phyloP scores from a whole-genome alignment of 2,113 vertebrate species.

The Semnornis frantzii region DNA sequence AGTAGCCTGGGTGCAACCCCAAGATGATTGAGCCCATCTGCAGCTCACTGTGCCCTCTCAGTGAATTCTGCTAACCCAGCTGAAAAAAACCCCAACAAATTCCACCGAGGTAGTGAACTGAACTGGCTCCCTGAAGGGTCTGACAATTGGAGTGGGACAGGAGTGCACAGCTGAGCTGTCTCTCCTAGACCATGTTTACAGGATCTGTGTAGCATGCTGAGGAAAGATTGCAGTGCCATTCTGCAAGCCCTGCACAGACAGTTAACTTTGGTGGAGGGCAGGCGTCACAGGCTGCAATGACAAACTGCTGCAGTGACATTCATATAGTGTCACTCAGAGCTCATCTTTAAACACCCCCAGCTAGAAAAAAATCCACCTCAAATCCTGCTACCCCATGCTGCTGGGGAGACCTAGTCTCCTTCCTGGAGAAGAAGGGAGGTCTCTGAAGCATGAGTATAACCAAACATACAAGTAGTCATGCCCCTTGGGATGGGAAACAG shows the following conservation, averaged over 20 bases:
- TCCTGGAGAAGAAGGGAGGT: background rate
- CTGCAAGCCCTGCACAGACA: background rate
- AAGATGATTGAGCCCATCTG: background rate
- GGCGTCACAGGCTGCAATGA: background rate
- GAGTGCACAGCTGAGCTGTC: background rate
- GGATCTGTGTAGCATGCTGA: background rate
- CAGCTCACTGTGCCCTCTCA: background rate
- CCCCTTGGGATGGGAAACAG: background rate
- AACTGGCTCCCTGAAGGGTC: background rate
- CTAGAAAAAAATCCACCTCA: background rate
- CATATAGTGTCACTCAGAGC: background rate
- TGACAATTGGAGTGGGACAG: background rate
- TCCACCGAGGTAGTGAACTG: background rate
- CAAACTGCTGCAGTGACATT: slow-evolving; percentile 50
- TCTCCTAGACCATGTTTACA: accelerated
- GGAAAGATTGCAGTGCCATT: accelerated
- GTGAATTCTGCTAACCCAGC: background rate
- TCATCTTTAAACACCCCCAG: background rate
- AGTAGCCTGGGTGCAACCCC: background rate
- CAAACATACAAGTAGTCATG: background rate
- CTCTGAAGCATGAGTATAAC: accelerated
- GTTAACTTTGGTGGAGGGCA: slow-evolving; percentile 29
- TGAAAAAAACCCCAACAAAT: background rate
- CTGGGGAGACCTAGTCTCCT: background rate
- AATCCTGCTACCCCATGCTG: background rate